Evolutionary conservation across 1,140 invertebrate species (phyloP).

Genomic region (Limonius californicus): DNA sequence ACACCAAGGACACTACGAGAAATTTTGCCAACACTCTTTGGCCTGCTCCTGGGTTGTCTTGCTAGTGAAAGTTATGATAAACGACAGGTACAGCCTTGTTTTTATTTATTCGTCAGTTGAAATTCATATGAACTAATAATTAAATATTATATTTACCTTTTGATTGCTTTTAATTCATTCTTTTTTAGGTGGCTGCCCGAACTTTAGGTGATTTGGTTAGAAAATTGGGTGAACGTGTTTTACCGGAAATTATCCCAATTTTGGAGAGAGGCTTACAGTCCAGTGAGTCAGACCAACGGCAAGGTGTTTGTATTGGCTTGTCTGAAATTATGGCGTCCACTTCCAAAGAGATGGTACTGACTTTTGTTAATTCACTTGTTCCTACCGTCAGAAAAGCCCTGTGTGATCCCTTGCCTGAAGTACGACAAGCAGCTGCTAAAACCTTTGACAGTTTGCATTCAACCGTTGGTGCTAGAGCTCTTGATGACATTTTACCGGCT

Average conservation of each 20-base stretch:
- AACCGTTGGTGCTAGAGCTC: constrained; percentile 87
- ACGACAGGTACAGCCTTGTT: constrained; percentile 78
- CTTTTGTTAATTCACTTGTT: constrained; percentile 93
- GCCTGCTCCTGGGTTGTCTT: constrained; percentile 85
- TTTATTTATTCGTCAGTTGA: no score
- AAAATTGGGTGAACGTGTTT: constrained; percentile 94
- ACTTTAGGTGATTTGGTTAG: constrained; percentile 96
- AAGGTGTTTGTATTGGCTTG: constrained; percentile 97
- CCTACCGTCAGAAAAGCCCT: constrained; percentile 93
- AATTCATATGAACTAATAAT: background rate
- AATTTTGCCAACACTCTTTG: constrained; percentile 93
- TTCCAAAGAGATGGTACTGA: constrained; percentile 89
- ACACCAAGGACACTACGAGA: constrained; percentile 94
- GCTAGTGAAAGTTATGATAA: constrained; percentile 96
- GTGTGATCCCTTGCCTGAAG: constrained; percentile 89
- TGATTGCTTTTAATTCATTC: constrained; percentile 23
- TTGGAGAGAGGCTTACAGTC: constrained; percentile 90
- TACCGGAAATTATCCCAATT: constrained; percentile 98
- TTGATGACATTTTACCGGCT: constrained; percentile 95
- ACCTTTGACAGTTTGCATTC: constrained; percentile 95
- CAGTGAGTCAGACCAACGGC: constrained; percentile 85
- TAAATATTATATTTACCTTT: constrained; percentile 1
- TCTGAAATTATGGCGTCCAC: constrained; percentile 98
- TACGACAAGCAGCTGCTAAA: constrained; percentile 89
- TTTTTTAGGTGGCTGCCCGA: constrained; percentile 74